Percentiles rank a stretch among this genome's conserved stretches.
phyloP scores from a whole-genome alignment of 2,113 vertebrate genomes.

The Vulpes lagopus region DNA sequence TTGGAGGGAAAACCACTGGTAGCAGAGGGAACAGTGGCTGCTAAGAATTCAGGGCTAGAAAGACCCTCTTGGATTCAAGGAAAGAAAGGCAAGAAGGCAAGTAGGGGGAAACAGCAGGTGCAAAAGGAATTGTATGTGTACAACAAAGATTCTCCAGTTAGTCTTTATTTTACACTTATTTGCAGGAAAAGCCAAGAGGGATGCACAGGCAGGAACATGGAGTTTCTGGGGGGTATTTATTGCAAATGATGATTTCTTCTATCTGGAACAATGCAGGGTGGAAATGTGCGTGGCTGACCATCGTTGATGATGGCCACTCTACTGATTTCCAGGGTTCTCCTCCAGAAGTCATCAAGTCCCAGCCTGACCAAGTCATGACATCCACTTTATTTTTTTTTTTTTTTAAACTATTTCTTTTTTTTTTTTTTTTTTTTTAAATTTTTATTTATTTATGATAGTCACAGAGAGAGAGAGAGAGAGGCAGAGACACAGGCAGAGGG shows the following conservation, averaged over 20 bases:
- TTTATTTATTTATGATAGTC: too few relatives aligned
- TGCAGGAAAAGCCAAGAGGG: background rate
- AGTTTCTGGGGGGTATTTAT: background rate
- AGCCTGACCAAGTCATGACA: background rate
- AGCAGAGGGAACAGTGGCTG: background rate
- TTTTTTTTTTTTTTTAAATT: too few relatives aligned
- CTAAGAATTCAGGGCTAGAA: background rate
- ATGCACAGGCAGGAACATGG: background rate
- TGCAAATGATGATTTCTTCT: background rate
- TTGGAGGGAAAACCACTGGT: background rate
- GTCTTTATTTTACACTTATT: background rate
- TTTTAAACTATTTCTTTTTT: too few relatives aligned
- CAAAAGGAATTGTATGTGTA: background rate
- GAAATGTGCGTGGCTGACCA: too few relatives aligned
- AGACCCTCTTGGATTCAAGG: background rate
- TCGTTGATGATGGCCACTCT: fast-evolving
- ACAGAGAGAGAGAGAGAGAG: too few relatives aligned
- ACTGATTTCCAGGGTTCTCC: background rate
- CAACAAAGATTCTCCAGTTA: too few relatives aligned
- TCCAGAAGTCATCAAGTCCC: background rate
- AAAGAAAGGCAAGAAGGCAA: background rate
- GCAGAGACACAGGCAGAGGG: too few relatives aligned
- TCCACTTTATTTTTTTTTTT: too few relatives aligned
- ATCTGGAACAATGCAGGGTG: background rate
- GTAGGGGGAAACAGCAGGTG: fast-evolving